A percentile compares a stretch with the other conserved stretches of the same genome.
These are phyloP conservation scores for Ormyrus nitidulus DNA, from an alignment of 2,888 invertebrate species.

Conservation along the genomic window DNA sequence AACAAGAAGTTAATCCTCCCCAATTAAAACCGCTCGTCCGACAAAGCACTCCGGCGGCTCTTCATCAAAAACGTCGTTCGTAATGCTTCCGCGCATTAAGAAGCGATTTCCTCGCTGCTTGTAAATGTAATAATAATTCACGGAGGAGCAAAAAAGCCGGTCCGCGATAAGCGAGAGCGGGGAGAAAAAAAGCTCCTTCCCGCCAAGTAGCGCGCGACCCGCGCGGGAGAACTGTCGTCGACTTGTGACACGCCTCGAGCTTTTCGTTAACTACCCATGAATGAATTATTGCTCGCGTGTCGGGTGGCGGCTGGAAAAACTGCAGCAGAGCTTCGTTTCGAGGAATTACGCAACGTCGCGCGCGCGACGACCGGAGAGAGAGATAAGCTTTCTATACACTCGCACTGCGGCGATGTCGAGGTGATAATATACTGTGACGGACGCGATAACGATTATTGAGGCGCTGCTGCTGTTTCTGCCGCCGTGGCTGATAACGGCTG, in stretches of 20 bases:
- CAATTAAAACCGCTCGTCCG: too few species aligned
- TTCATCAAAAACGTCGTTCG: too few species aligned
- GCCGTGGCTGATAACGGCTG: neutral
- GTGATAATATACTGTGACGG: neutral
- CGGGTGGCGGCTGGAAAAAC: neutral
- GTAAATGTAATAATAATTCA: too few species aligned
- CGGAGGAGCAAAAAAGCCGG: too few species aligned
- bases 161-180: too few species aligned
- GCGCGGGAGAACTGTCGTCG: conserved; percentile 26
- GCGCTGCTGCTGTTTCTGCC: neutral
- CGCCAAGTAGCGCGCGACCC: neutral
- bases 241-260: conserved; percentile 66
- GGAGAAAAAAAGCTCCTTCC: neutral
- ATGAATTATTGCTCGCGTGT: conserved; percentile 67
- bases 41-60: too few species aligned
- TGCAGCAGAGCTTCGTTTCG: neutral
- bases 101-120: too few species aligned
- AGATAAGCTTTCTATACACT: too few species aligned
- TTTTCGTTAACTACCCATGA: conserved; percentile 74
- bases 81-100: too few species aligned
- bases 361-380: too few species aligned
- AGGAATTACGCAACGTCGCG: too few species aligned
- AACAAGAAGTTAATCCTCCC: too few species aligned
- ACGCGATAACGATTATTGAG: conserved; percentile 15
- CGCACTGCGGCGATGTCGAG: neutral